These are phyloP conservation scores for Drosophila basisetae DNA, from an alignment of 2,888 invertebrate genomes.

Conservation along the genomic window DNA sequence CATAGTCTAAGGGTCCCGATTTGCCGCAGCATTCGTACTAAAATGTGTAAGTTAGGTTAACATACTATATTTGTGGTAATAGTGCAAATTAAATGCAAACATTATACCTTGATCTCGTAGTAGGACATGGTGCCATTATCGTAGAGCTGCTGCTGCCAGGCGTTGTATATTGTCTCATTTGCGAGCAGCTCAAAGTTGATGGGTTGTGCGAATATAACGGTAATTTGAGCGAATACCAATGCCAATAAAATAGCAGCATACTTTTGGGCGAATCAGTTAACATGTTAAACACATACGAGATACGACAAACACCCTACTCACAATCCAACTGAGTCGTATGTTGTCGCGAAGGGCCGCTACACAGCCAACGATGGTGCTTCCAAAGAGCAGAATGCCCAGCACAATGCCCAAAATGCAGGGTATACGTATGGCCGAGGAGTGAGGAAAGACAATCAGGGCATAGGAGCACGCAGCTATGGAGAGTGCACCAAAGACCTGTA, in stretches of 20 bases:
- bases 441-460: slow-evolving; percentile 63
- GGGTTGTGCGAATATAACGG: slow-evolving; percentile 73
- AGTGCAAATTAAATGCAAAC: not conserved
- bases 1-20: slow-evolving; percentile 70
- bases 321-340: slow-evolving; percentile 71
- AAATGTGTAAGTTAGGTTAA: not conserved
- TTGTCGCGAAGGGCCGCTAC: slow-evolving; percentile 66
- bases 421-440: slow-evolving; percentile 66
- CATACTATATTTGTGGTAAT: not conserved
- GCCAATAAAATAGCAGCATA: slow-evolving; percentile 70
- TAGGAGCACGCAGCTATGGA: slow-evolving; percentile 73
- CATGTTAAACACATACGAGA: no score
- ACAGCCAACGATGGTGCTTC: slow-evolving; percentile 74
- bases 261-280: slow-evolving; percentile 36
- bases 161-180: slow-evolving; percentile 68
- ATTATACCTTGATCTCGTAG: slow-evolving; percentile 75
- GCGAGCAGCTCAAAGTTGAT: slow-evolving; percentile 73
- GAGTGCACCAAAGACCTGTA: slow-evolving; percentile 67
- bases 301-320: slow-evolving; percentile 49
- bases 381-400: slow-evolving; percentile 67
- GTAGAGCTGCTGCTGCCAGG: slow-evolving; percentile 71
- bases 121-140: slow-evolving; percentile 63
- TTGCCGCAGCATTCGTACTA: slow-evolving; percentile 78
- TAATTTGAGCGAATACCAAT: slow-evolving; percentile 70
- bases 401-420: slow-evolving; percentile 79